These are phyloP conservation scores for Amblyornis subalaris DNA, from an alignment of 2,113 vertebrate genomes.

Conservation along the genomic window DNA sequence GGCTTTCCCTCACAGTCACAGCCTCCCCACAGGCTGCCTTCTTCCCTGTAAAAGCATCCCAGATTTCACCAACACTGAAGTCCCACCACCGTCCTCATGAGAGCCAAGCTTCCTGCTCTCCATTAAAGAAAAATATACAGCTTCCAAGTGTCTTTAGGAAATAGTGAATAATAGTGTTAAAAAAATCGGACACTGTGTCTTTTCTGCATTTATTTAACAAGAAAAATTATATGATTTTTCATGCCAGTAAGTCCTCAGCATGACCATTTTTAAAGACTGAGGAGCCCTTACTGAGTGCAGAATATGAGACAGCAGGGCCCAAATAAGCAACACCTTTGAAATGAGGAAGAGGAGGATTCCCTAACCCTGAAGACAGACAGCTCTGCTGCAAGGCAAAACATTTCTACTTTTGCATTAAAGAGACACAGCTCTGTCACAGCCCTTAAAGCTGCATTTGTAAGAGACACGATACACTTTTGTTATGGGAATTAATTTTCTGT, in stretches of 20 bases:
- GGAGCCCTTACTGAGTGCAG: neutral
- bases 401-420: neutral
- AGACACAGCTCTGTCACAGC: neutral
- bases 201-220: neutral
- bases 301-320: neutral
- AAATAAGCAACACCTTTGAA: neutral
- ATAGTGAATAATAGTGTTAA: neutral
- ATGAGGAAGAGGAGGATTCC: neutral
- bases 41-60: neutral
- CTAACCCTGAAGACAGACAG: neutral
- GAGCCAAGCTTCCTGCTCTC: fast-evolving
- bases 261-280: neutral
- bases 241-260: neutral
- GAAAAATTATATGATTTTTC: neutral
- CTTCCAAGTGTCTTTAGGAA: neutral
- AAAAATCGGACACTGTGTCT: neutral
- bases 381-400: neutral
- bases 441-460: neutral
- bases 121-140: neutral
- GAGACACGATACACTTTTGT: neutral
- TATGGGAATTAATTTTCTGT: neutral
- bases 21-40: neutral
- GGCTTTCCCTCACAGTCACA: neutral
- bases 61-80: neutral
- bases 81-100: fast-evolving